phyloP scores from a whole-genome alignment of 2,888 invertebrate genomes.

The Pseudeuparius sepicola region DNA sequence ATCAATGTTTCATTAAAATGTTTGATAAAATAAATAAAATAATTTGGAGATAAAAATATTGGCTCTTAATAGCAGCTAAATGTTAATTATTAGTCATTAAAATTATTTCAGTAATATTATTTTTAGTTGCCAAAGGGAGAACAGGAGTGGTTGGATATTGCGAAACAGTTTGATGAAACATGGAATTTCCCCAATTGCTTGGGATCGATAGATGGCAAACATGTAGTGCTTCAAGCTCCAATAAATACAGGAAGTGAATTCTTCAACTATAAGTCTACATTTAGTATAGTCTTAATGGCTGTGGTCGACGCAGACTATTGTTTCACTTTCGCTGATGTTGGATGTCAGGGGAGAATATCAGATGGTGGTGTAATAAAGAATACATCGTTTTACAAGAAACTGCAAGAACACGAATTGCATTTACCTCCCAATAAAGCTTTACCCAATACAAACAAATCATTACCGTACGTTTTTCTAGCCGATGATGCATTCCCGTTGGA shows the following conservation, averaged over 20 bases:
- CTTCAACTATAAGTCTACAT: constrained; percentile 10
- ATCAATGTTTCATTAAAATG: too few species aligned
- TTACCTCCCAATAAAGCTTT: constrained; percentile 4
- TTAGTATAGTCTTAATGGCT: constrained; percentile 10
- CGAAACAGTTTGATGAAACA: constrained; percentile 3
- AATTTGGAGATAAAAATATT: too few species aligned
- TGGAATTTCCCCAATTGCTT: constrained; percentile 25
- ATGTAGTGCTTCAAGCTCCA: constrained; percentile 16
- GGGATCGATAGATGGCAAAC: constrained; percentile 22
- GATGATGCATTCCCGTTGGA: constrained; percentile 29
- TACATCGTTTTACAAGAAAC: constrained; percentile 4
- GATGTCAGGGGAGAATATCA: constrained; percentile 10
- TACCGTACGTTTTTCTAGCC: constrained; percentile 15
- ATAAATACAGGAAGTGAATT: constrained; percentile 9
- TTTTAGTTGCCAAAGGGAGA: background rate
- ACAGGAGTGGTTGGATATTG: constrained; percentile 2
- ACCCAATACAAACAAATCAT: constrained; percentile 1
- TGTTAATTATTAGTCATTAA: too few species aligned
- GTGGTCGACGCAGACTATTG: constrained; percentile 8
- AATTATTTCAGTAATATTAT: too few species aligned
- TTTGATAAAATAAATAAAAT: too few species aligned
- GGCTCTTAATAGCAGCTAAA: too few species aligned
- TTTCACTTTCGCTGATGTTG: constrained; percentile 10
- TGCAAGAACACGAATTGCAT: constrained; percentile 3
- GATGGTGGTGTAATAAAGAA: constrained; percentile 9